phyloP scores from a whole-genome alignment of 2,113 vertebrate species.

The Lepisosteus osseus region DNA sequence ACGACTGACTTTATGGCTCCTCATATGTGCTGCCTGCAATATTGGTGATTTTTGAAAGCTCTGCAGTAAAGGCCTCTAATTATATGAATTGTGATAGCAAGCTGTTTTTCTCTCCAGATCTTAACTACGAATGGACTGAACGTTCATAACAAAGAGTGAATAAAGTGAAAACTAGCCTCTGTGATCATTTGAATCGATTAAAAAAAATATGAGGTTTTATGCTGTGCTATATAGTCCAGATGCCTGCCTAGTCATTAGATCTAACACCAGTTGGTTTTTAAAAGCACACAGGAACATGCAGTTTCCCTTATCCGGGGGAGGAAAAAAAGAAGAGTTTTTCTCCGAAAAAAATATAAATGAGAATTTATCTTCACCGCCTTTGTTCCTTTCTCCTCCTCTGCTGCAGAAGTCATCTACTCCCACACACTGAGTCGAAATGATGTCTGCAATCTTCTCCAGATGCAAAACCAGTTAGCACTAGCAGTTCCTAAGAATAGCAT shows the following conservation, averaged over 20 bases:
- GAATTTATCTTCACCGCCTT: constrained; percentile 25
- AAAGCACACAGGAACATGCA: constrained; percentile 4
- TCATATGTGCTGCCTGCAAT: no score
- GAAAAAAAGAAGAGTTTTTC: constrained; percentile 9
- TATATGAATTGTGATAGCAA: no score
- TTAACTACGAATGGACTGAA: no score
- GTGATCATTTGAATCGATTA: no score
- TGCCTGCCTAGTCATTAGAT: not conserved
- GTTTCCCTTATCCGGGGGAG: not conserved
- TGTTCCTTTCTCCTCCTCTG: constrained; percentile 29
- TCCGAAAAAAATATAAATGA: constrained; percentile 27
- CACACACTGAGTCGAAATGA: constrained; percentile 26
- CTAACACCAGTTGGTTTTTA: not conserved
- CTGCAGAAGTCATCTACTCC: constrained; percentile 29
- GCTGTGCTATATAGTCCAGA: no score
- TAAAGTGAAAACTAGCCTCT: no score
- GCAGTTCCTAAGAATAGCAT: constrained; percentile 38
- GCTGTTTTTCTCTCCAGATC: no score
- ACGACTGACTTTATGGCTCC: no score
- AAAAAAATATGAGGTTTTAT: no score
- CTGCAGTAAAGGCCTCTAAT: no score
- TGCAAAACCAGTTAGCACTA: constrained; percentile 30
- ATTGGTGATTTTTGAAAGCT: no score
- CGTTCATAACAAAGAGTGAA: no score
- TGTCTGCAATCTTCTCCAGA: constrained; percentile 29